phyloP scores from a whole-genome alignment of 2,797 vertebrate genomes.

The Amniataba percoides region DNA sequence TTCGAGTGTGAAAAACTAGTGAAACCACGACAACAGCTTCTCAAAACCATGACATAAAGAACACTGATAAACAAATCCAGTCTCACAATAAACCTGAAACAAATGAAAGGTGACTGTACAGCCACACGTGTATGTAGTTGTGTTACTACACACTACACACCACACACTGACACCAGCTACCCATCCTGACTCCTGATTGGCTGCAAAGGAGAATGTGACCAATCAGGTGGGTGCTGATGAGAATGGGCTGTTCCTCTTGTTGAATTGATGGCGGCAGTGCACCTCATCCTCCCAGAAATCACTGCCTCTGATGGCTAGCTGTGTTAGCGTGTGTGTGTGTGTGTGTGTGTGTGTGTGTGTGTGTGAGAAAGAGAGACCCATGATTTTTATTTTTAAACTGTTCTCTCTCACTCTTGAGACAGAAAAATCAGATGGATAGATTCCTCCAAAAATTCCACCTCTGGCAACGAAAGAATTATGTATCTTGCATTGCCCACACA shows the following conservation, averaged over 20 bases:
- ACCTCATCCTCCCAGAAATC: too few relatives aligned
- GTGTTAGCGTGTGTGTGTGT: slow-evolving; percentile 2
- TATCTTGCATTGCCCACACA: neutral
- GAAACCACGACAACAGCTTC: neutral
- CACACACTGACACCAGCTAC: neutral
- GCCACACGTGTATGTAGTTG: neutral
- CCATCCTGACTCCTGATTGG: slow-evolving; percentile 20
- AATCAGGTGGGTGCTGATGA: slow-evolving; percentile 3
- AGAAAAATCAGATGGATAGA: slow-evolving; percentile 58
- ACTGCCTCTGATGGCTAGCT: too few relatives aligned
- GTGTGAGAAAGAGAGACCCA: slow-evolving; percentile 13
- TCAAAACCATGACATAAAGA: neutral
- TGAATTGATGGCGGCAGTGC: slow-evolving; percentile 60
- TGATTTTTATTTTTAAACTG: slow-evolving; percentile 44
- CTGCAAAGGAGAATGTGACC: neutral
- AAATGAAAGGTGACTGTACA: neutral
- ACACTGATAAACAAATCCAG: neutral
- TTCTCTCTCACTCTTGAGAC: slow-evolving; percentile 46
- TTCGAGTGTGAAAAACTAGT: slow-evolving; percentile 10
- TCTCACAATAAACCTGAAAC: neutral
- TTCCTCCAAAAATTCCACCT: slow-evolving; percentile 44
- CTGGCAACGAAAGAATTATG: slow-evolving; percentile 49
- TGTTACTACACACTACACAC: neutral
- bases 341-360: slow-evolving; percentile 5
- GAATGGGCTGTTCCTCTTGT: slow-evolving; percentile 24